Percentiles rank a stretch among this genome's conserved stretches.
phyloP scores from a whole-genome alignment of 1,140 invertebrate species.

The Euwallacea fornicatus region DNA sequence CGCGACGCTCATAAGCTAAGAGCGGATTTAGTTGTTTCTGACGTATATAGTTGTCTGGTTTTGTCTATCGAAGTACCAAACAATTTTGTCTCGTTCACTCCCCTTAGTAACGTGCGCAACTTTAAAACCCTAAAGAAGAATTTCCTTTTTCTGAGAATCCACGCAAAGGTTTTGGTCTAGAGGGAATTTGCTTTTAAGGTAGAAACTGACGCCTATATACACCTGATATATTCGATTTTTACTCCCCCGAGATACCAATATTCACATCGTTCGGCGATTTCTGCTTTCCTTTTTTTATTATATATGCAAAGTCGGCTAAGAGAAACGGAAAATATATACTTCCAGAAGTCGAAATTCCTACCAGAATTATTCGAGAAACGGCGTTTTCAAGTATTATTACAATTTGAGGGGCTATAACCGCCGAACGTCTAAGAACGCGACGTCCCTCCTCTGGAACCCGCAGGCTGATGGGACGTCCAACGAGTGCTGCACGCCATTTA shows the following conservation, averaged over 20 bases:
- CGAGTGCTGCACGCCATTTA: too few relatives aligned
- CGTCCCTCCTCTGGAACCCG: too few relatives aligned
- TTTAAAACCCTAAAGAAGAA: too few relatives aligned
- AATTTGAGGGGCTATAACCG: too few relatives aligned
- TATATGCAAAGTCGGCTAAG: background rate
- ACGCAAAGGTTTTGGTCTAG: slow-evolving; percentile 4
- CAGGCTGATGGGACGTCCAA: too few relatives aligned
- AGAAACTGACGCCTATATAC: slow-evolving; percentile 6
- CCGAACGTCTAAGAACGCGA: too few relatives aligned
- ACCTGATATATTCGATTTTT: slow-evolving; percentile 13
- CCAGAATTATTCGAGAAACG: too few relatives aligned
- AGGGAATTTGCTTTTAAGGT: slow-evolving; percentile 11
- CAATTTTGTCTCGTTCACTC: background rate
- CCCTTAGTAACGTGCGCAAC: too few relatives aligned
- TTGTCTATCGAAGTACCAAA: background rate
- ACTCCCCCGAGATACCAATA: background rate
- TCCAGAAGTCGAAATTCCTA: too few relatives aligned
- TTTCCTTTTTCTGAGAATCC: background rate
- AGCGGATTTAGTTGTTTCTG: slow-evolving; percentile 16
- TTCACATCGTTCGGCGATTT: slow-evolving; percentile 1
- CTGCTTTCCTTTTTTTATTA: background rate
- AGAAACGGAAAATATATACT: too few relatives aligned
- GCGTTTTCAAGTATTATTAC: too few relatives aligned
- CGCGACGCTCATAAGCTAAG: slow-evolving; percentile 33
- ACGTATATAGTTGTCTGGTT: slow-evolving; percentile 2